Evolutionary conservation across 1,140 invertebrate species (phyloP), one percentile per base, ranked within the genome.

Genomic region (Subanguina moxae): DNA sequence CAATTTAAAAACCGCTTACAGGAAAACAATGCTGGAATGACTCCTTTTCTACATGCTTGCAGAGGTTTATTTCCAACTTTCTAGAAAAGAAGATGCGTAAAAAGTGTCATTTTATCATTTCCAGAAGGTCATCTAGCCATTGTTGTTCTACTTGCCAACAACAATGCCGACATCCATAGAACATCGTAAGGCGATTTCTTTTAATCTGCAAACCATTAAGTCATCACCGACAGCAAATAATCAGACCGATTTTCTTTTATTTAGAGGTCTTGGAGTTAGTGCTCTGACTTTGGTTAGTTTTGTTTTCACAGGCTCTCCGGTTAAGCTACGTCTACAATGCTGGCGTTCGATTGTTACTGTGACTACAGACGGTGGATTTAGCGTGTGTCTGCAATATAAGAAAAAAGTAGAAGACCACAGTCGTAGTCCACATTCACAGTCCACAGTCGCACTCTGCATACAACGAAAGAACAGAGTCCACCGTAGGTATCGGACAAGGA

Each of bases 21-120:
- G 48, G 58, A 30, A 25, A 61, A 61, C n/a, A 30, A 61, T 28
- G 27, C 19, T 28, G 58, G 58, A 19, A 61, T 61, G 58, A 61
- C 58, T 13, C 58, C 58, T 43, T 61, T 61, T 61, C 57, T 61
- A 21, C 58, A 61, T 30, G 58, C 58, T 19, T 61, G 58, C 58
- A 61, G 58, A 43, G 58, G 38, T 32, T 30, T 38, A 11, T 38
- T 38, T 11, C 32, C 3, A 21, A 5, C 58, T 21, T 61, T 61
- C 17, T 15, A 52, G 1, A 25, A 25, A 52, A 52, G 3, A 52
- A 52, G n/a, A 7, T 7, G 3, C 8, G 15, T 8, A 52, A 8
- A 45, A 45, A 45, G n/a, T 45, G 11, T 13, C 11, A 45, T 13
- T 11, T 13, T 45, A 45, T 45, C n/a, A n/a, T 52, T 52, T 52